Base-by-base conservation (phyloP, 2,113 vertebrate species). In the Colossoma macropomum region DNA sequence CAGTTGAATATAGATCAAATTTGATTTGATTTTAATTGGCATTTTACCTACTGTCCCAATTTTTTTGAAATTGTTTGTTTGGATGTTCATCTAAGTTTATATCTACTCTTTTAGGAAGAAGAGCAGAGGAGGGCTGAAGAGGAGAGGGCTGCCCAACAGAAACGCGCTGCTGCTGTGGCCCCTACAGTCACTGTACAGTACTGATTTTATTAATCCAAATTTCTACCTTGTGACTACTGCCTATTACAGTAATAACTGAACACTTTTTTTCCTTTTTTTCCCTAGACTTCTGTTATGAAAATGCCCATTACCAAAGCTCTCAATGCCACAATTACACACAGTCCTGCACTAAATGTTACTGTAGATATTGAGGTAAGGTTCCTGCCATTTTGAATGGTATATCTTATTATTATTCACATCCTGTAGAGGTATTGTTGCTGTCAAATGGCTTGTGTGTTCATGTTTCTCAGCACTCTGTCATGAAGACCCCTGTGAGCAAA, bases 401-500 rank as follows among this genome's bases (percentile, higher is more conserved):
- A 27, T n/a, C 21, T 13, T 19, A 10, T 21, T 27, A 28, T 50
- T 60, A 23, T 54, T 41, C 0, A 10, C 19, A 13, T n/a, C 19
- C 11, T 2, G 17, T 50, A 59, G 13, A 54, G 23, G 0, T 60
- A 19, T 28, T 15, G 13, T 66, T 19, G 15, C n/a, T 72, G 10
- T 50, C 1, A 12, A 59, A 23, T 60, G 50, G 0, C 71, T 60
- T 15, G 21, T 63, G 3, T 1, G 11, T 1, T 50, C 1, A 13
- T 50, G 27, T 52, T 54, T 28, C 63, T 69, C 81, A 94, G 93
- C 65, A n/a, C 11, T 90, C 90, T 0, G 79, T 90, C 2, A 56
- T 91, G 83, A 87, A 65, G 48, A 94, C 94, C 0, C 94, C 94
- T 1, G 86, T 86, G 0, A 83, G 89, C 59, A 95, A 93, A 86